A percentile compares a stretch with the other conserved stretches of the same genome.
phyloP scores from a whole-genome alignment of 2,113 vertebrate species.

The Anarrhichthys ocellatus region DNA sequence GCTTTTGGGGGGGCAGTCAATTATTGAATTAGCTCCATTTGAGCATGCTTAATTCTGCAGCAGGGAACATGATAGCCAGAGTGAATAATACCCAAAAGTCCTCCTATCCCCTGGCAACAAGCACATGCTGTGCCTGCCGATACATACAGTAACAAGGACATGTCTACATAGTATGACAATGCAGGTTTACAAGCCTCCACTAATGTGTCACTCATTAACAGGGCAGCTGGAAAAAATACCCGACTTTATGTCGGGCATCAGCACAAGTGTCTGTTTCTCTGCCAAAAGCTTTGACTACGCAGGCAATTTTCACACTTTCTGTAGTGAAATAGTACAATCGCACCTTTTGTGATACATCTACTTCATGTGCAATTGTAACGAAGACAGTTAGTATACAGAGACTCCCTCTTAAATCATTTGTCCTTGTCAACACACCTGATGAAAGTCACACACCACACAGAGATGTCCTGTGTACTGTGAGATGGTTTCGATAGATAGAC shows the following conservation, averaged over 20 bases:
- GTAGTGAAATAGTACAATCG: background rate
- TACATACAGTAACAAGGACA: constrained; percentile 48
- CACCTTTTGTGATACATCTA: background rate
- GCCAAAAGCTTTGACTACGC: background rate
- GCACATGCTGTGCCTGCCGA: constrained; percentile 30
- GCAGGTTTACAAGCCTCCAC: constrained; percentile 48
- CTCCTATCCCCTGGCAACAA: constrained; percentile 35
- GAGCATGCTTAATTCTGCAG: constrained; percentile 40
- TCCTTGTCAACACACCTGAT: constrained; percentile 37
- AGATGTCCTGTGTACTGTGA: background rate
- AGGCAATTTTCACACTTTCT: constrained; percentile 10
- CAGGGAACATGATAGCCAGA: constrained; percentile 51
- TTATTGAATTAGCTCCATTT: constrained; percentile 58
- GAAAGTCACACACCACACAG: constrained; percentile 29
- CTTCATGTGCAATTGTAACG: background rate
- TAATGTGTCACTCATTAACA: constrained; percentile 52
- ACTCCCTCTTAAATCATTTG: constrained; percentile 12
- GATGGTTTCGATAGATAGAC: constrained; percentile 22
- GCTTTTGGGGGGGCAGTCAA: constrained; percentile 31
- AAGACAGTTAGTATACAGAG: background rate
- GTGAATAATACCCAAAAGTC: constrained; percentile 48
- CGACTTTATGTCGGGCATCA: constrained; percentile 30
- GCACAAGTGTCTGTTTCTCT: constrained; percentile 38
- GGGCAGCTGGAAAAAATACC: constrained; percentile 6
- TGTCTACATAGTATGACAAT: constrained; percentile 37